Evolutionary conservation across 2,888 invertebrate genomes (phyloP).

Genomic region (Ormyrus labotus): DNA sequence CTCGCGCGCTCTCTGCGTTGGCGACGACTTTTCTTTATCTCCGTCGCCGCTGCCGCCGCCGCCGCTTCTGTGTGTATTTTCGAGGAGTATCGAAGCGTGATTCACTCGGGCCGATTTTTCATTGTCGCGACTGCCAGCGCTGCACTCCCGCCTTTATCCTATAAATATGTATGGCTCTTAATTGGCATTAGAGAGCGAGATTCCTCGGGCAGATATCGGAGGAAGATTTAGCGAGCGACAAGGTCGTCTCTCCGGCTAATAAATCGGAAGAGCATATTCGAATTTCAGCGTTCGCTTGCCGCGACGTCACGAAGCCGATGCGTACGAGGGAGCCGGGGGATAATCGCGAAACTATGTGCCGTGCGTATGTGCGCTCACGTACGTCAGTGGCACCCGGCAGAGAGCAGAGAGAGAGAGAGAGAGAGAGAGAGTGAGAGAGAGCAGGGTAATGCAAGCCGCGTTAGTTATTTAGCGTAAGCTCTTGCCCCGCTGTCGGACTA

Average conservation of each 20-base stretch:
- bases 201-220: conserved; percentile 28
- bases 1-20: neutral
- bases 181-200: conserved; percentile 20
- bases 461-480: conserved; percentile 53
- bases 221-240: conserved; percentile 40
- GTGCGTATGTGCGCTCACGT: neutral
- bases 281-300: conserved; percentile 18
- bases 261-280: conserved; percentile 47
- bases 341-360: conserved; percentile 67
- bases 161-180: conserved; percentile 41
- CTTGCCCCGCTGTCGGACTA: conserved; percentile 52
- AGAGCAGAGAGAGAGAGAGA: too few species aligned
- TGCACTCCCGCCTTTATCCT: neutral
- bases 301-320: neutral
- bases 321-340: conserved; percentile 6
- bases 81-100: neutral
- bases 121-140: conserved; percentile 10
- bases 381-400: neutral
- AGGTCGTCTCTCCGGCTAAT: conserved; percentile 32
- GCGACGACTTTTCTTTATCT: conserved; percentile 24
- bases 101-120: conserved; percentile 9
- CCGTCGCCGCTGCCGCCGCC: too few species aligned
- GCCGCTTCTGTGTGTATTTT: conserved; percentile 12
- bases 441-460: conserved; percentile 38
- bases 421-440: too few species aligned